Evolutionary conservation across 2,888 invertebrate species (phyloP).

Genomic region (Aphrophora alni): DNA sequence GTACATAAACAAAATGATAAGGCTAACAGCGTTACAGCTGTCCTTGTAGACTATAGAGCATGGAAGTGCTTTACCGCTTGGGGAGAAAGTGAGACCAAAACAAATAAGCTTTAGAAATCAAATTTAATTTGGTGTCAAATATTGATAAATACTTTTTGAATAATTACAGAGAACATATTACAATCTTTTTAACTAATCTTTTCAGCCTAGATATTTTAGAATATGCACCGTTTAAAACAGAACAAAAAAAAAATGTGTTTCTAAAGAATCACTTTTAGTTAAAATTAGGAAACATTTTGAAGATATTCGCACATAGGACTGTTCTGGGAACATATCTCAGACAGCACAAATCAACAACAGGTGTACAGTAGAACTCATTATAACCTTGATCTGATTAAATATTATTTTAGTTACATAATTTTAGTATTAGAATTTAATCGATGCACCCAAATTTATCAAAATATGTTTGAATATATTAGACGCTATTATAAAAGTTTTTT

Average conservation of each 20-base stretch:
- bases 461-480: neutral
- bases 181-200: conserved; percentile 2
- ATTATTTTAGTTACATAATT: neutral
- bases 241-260: neutral
- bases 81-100: conserved; percentile 2
- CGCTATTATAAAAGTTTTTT: neutral
- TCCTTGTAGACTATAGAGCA: neutral
- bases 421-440: neutral
- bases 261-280: neutral
- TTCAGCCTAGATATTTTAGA: neutral
- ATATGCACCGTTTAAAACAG: neutral
- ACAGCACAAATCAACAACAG: neutral
- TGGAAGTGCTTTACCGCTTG: neutral
- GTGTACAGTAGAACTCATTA: neutral
- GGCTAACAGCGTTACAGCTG: neutral
- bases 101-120: neutral
- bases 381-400: neutral
- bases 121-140: neutral
- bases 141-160: neutral
- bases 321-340: neutral
- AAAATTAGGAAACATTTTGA: neutral
- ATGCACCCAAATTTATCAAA: neutral
- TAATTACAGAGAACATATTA: neutral
- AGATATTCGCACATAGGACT: neutral
- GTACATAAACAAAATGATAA: too few relatives aligned